Conservation (phyloP, 2,888 invertebrate genomes). For the Carcina quercana region DNA sequence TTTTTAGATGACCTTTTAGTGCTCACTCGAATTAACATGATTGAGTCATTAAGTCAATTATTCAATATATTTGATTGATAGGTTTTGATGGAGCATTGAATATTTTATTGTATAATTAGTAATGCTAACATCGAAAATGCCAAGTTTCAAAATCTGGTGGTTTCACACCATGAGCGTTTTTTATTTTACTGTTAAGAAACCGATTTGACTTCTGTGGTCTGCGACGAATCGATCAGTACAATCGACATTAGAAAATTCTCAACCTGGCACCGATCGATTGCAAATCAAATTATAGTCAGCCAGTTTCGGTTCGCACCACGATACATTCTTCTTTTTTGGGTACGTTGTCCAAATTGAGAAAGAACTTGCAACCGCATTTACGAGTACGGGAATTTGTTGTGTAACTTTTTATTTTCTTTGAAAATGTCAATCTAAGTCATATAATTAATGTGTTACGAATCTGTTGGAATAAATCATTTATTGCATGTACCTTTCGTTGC, state of each 20-base stretch:
- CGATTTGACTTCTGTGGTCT: constrained; percentile 28
- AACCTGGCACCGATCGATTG: constrained; percentile 43
- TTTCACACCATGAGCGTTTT: constrained; percentile 18
- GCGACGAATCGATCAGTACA: constrained; percentile 43
- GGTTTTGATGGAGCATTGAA: constrained; percentile 7
- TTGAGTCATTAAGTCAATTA: constrained; percentile 22
- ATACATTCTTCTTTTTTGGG: constrained; percentile 22
- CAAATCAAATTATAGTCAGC: constrained; percentile 37
- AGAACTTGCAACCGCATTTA: too few species aligned
- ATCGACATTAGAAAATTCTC: constrained; percentile 28
- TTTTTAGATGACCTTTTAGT: constrained; percentile 24
- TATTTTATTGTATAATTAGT: background rate
- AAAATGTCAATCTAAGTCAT: too few species aligned
- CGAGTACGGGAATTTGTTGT: too few species aligned
- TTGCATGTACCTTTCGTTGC: too few species aligned
- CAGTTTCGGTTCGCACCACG: constrained; percentile 26
- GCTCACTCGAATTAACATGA: constrained; percentile 19
- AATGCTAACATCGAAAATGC: background rate
- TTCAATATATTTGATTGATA: constrained; percentile 19
- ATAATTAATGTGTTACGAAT: too few species aligned
- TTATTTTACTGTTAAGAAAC: constrained; percentile 30
- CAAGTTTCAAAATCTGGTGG: background rate
- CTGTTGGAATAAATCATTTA: too few species aligned
- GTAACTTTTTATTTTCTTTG: too few species aligned
- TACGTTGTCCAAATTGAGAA: too few species aligned